Base-by-base conservation (phyloP, 2,113 vertebrate genomes). In the Sitta europaea region DNA sequence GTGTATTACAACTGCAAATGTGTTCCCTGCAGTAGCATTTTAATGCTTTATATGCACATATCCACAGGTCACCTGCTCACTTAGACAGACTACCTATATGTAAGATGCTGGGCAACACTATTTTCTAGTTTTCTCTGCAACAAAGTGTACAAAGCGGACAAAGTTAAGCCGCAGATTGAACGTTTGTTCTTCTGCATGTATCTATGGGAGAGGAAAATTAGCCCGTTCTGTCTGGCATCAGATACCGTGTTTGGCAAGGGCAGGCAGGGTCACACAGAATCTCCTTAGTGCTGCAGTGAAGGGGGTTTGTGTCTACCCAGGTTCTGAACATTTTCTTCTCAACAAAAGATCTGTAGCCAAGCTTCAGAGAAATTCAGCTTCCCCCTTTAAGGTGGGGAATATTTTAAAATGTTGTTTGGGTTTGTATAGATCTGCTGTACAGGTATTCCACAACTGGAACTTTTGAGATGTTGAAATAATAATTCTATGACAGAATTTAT, bases 111-210 rank as follows among this genome's bases (percentile, higher is more conserved):
- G 82, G 51, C 62, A 72, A 21, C 11, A 51, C 27, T 62, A 2
- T 45, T 90, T 58, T 62, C 59, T 47, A 66, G 47, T 21, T 40
- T 88, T 58, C 61, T 78, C 23, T 67, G 0, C 25, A 84, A 48
- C 6, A 2, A n/a, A 77, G 35, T 51, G 36, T 40, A 63, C 36
- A n/a, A 13, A 54, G 40, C 72, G 50, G 77, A 62, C 22, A 50
- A 77, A 58, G 25, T 9, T 16, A 48, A 81, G 27, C 50, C 58
- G 29, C 21, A 71, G 84, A 81, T 3, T 22, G 19, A 48, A 63
- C 0, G 0, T 35, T 61, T 89, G 15, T 36, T 84, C 2, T 0
- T 91, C 78, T 62, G 58, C 40, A 59, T 21, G 14, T 11, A 16
- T 55, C 33, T 51, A 23, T 50, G 48, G n/a, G 31, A 88, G 12